Evolutionary conservation across 1,140 invertebrate genomes (phyloP).

Genomic region (Drosophila persimilis): DNA sequence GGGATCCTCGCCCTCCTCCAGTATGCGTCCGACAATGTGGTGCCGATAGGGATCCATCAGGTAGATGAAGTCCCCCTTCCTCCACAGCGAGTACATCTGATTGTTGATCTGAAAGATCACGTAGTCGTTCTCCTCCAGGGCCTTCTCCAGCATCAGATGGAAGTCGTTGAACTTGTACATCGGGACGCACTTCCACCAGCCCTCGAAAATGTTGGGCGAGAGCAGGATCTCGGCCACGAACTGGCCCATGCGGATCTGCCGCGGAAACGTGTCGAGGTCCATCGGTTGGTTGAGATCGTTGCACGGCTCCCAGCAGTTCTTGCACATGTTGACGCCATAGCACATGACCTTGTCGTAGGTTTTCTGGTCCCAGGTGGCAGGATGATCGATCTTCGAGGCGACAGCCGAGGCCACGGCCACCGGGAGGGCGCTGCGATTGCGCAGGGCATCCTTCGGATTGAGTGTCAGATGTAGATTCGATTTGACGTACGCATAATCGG

Average conservation of each 20-base stretch:
- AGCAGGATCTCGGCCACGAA: constrained; percentile 61
- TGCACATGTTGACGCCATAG: constrained; percentile 76
- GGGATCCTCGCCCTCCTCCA: constrained; percentile 60
- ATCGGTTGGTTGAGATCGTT: constrained; percentile 51
- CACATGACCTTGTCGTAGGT: constrained; percentile 76
- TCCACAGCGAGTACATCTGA: constrained; percentile 76
- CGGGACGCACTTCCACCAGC: constrained; percentile 76
- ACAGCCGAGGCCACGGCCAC: constrained; percentile 62
- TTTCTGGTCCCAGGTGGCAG: constrained; percentile 71
- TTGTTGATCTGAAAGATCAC: constrained; percentile 76
- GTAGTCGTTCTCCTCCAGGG: constrained; percentile 54
- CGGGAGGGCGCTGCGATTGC: constrained; percentile 72
- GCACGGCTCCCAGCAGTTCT: constrained; percentile 74
- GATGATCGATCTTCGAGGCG: constrained; percentile 77
- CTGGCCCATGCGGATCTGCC: constrained; percentile 68
- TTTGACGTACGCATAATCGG: constrained; percentile 73
- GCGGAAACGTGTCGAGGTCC: constrained; percentile 67
- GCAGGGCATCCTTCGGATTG: constrained; percentile 59
- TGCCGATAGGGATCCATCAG: constrained; percentile 79
- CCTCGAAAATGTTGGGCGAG: constrained; percentile 59
- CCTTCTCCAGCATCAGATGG: constrained; percentile 56
- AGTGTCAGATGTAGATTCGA: constrained; percentile 67
- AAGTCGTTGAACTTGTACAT: constrained; percentile 76
- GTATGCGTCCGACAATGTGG: constrained; percentile 61
- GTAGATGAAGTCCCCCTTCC: constrained; percentile 72